phyloP scores from a whole-genome alignment of 1,140 invertebrate genomes.

The Phocides pigmalion region DNA sequence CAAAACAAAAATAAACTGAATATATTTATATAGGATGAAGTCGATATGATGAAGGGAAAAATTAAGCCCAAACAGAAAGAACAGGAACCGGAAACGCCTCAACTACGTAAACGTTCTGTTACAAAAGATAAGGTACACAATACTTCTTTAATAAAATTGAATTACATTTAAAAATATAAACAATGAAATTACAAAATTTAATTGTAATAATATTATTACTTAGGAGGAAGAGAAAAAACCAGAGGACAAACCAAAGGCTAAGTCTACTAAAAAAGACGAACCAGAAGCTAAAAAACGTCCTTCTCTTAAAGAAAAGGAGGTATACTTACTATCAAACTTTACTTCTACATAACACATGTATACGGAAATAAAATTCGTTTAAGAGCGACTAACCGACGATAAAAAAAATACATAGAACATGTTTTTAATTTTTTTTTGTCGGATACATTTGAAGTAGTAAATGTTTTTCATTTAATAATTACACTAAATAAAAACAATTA shows the following conservation, averaged over 20 bases:
- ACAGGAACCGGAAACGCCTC: constrained; percentile 68
- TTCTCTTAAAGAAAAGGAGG: constrained; percentile 76
- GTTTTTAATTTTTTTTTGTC: too few relatives aligned
- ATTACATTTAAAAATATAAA: not conserved
- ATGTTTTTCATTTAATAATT: too few relatives aligned
- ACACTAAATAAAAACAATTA: too few relatives aligned
- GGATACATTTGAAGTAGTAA: too few relatives aligned
- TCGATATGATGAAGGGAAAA: constrained; percentile 75
- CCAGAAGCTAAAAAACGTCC: constrained; percentile 72
- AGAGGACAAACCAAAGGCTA: constrained; percentile 76
- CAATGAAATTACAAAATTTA: not conserved
- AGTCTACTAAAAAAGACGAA: constrained; percentile 68
- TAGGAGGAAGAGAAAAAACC: constrained; percentile 76
- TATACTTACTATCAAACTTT: constrained; percentile 41
- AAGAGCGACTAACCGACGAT: not conserved
- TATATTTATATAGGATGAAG: constrained; percentile 68
- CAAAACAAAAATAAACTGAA: constrained; percentile 22
- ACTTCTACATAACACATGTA: constrained; percentile 25
- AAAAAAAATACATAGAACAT: too few relatives aligned
- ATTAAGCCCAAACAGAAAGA: constrained; percentile 76
- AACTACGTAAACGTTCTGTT: constrained; percentile 68
- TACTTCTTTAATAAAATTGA: constrained; percentile 5
- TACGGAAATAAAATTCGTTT: constrained; percentile 1
- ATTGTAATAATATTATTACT: constrained; percentile 37
- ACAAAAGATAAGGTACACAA: constrained; percentile 73